These are phyloP conservation scores for Cepaea hortensis DNA, from an alignment of 2,888 invertebrate genomes.

Conservation along the genomic window DNA sequence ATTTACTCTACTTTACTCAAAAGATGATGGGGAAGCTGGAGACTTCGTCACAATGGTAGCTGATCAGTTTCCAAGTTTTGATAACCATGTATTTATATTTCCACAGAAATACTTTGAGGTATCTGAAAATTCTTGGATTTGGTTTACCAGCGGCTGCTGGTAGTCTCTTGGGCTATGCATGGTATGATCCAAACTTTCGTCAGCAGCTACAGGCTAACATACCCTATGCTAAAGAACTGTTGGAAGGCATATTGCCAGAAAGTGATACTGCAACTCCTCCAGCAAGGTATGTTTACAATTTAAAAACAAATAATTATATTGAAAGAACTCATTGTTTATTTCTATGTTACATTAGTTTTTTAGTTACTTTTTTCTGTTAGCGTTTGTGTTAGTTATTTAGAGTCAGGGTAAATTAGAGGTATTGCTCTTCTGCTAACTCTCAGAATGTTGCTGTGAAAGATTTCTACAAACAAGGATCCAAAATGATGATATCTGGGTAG, in stretches of 20 bases:
- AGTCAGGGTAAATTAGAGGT: too few species aligned
- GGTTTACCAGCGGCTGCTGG: conserved; percentile 57
- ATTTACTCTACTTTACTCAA: too few species aligned
- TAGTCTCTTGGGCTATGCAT: conserved; percentile 79
- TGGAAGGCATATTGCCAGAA: conserved; percentile 59
- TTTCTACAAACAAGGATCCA: too few species aligned
- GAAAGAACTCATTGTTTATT: too few species aligned
- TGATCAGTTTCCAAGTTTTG: not conserved
- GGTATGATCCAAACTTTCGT: conserved; percentile 83
- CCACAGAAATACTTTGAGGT: conserved; percentile 30
- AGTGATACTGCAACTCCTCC: not conserved
- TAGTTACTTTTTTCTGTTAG: too few species aligned
- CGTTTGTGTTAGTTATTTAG: too few species aligned
- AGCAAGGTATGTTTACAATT: conserved; percentile 12
- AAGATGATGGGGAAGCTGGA: too few species aligned
- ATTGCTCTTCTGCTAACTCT: too few species aligned
- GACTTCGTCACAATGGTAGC: too few species aligned
- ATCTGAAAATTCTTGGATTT: conserved; percentile 50
- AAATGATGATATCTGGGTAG: too few species aligned
- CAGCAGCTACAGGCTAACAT: conserved; percentile 82
- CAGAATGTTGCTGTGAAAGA: too few species aligned
- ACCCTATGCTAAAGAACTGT: conserved; percentile 78
- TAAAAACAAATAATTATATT: not conserved
- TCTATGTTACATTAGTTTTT: too few species aligned
- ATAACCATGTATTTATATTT: not conserved